These are phyloP conservation scores for Mesitornis unicolor DNA, from an alignment of 2,113 vertebrate genomes.

Conservation along the genomic window DNA sequence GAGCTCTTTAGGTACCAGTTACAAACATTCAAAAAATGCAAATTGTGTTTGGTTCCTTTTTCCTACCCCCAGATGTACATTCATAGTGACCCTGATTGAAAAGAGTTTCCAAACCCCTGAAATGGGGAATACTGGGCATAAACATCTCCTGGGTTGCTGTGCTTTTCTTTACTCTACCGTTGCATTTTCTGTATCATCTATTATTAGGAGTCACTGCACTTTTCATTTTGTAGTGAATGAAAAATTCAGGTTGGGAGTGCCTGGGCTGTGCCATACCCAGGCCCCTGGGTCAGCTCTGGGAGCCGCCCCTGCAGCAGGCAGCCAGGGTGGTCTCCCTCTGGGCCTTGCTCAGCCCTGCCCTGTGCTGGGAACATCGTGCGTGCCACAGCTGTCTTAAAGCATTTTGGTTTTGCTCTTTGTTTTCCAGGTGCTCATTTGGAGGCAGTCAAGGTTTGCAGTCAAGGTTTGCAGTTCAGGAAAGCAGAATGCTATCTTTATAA, in stretches of 20 bases:
- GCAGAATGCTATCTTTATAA: not conserved
- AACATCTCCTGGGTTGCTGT: not conserved
- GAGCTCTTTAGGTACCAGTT: not conserved
- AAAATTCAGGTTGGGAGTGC: not conserved
- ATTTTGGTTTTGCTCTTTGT: not conserved
- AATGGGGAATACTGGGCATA: fast-evolving
- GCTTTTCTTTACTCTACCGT: not conserved
- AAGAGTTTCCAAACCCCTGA: not conserved
- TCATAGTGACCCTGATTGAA: not conserved
- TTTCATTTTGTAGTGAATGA: not conserved
- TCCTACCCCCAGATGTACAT: not conserved
- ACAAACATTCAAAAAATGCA: not conserved
- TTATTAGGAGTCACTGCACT: not conserved
- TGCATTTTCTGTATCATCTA: fast-evolving
- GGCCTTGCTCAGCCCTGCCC: fast-evolving
- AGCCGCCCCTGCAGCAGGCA: fast-evolving
- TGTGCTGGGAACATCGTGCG: fast-evolving
- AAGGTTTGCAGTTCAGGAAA: not conserved
- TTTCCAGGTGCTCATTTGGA: not conserved
- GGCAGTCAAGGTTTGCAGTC: not conserved
- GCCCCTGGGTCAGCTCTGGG: not conserved
- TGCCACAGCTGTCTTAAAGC: not conserved
- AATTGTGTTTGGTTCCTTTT: not conserved
- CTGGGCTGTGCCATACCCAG: fast-evolving
- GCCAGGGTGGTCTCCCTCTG: fast-evolving